Percentiles rank a stretch among this genome's conserved stretches.
Evolutionary conservation across 1,140 invertebrate genomes (phyloP).

Genomic region (Babylonia areolata): DNA sequence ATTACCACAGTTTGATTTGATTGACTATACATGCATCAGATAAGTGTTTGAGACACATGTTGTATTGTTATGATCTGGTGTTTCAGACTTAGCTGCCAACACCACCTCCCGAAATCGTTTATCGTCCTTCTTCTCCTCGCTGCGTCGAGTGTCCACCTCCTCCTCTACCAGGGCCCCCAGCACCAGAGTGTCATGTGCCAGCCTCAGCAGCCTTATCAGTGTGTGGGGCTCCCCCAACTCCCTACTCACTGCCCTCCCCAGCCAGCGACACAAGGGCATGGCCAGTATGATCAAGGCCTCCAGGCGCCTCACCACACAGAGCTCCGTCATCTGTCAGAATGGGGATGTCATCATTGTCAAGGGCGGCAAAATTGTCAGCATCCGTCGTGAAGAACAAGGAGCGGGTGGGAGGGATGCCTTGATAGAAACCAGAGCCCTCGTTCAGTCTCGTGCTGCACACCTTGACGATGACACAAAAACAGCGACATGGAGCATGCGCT

Average conservation of each 20-base stretch:
- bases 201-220: conserved; percentile 24
- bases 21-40: too few relatives aligned
- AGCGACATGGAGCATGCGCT: not conserved
- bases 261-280: conserved; percentile 36
- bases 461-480: too few relatives aligned
- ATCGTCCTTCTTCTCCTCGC: conserved; percentile 18
- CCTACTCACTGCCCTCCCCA: not conserved
- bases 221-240: not conserved
- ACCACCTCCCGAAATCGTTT: not conserved
- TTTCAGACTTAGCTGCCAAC: conserved; percentile 29
- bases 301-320: conserved; percentile 60
- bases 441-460: not conserved
- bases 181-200: conserved; percentile 17
- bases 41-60: too few relatives aligned
- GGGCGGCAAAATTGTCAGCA: conserved; percentile 70
- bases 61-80: not conserved
- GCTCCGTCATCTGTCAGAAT: conserved; percentile 65
- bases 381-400: conserved; percentile 41
- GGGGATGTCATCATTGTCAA: conserved; percentile 69
- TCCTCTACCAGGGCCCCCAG: not conserved
- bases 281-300: conserved; percentile 50
- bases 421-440: not conserved
- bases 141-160: not conserved
- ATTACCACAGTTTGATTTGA: too few relatives aligned
- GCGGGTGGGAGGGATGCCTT: not conserved